Base-by-base conservation (phyloP, 2,113 vertebrate species). In the Rutilus rutilus region DNA sequence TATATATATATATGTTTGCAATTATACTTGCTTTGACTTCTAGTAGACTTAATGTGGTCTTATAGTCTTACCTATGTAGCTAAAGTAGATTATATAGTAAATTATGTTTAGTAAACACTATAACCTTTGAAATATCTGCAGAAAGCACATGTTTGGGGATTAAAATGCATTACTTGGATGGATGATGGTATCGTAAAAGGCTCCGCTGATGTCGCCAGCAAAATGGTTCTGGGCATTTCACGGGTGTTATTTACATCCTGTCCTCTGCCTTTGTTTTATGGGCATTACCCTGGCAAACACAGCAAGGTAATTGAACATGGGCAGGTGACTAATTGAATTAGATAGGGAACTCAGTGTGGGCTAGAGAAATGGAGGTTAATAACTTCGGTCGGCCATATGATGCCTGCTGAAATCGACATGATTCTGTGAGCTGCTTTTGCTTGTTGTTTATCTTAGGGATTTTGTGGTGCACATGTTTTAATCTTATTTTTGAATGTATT, bases 301-400 rank as follows among this genome's bases (percentile, higher is more conserved):
- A 71, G 79, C 74, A 80, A 78, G 79, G 64, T 86, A 88, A 88
- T 88, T 80, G 80, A 77, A 83, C 87, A 80, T 86, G 84, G 85
- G 75, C 75, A 88, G 80, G 75, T 86, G 84, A 88, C 45, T 88
- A 86, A 88, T 86, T 86, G 30, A 85, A 86, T 88, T 88, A 83
- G 80, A 83, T 82, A 77, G 81, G 42, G 79, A 67, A 23, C 75
- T 73, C 75, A 75, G 69, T 79, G 50, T 67, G 54, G 80, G 54
- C 80, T 42, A 42, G 14, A 86, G 80, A 79, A 79, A 86, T 82
- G 84, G 52, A 83, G 87, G 80, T 86, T 88, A 83, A 79, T 83
- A 84, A 65, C 84, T 62, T 74, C 3, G 25, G 33, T 6, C 47
- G 78, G 67, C 39, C 71, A 85, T 85, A 25, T 78, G 62, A 59